phyloP scores from a whole-genome alignment of 1,140 invertebrate species.

The Camponotus vicinus region DNA sequence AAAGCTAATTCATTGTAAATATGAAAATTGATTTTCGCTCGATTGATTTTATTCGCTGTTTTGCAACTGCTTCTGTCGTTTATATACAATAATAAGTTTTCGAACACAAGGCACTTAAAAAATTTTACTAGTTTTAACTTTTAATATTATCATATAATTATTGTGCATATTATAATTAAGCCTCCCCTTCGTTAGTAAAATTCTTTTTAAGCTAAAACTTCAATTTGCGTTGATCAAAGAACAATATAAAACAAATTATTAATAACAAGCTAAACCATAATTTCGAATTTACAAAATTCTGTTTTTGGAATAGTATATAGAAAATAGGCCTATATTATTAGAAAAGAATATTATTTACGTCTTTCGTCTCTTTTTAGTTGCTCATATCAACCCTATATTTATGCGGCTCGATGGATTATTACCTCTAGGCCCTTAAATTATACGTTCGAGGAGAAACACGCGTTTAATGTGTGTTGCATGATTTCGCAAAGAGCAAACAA shows the following conservation, averaged over 20 bases:
- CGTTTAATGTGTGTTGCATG: background rate
- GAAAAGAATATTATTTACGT: background rate
- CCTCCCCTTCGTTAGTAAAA: background rate
- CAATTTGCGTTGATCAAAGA: background rate
- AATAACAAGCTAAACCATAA: background rate
- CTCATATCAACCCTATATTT: background rate
- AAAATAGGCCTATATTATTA: background rate
- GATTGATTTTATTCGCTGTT: slow-evolving; percentile 19
- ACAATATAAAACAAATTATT: background rate
- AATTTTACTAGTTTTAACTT: background rate
- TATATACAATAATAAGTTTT: background rate
- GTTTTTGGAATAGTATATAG: background rate
- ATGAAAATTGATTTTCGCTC: slow-evolving; percentile 48
- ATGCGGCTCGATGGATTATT: background rate
- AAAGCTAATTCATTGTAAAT: background rate
- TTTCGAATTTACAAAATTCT: background rate
- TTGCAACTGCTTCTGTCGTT: slow-evolving; percentile 1
- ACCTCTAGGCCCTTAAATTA: background rate
- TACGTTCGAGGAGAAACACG: slow-evolving; percentile 12
- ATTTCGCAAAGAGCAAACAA: background rate
- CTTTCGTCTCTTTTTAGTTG: background rate
- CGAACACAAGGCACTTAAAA: background rate
- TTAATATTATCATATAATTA: background rate
- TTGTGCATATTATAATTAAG: background rate
- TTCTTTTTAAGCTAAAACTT: background rate